Evolutionary conservation across 1,140 invertebrate species (phyloP).

Genomic region (Musca domestica): DNA sequence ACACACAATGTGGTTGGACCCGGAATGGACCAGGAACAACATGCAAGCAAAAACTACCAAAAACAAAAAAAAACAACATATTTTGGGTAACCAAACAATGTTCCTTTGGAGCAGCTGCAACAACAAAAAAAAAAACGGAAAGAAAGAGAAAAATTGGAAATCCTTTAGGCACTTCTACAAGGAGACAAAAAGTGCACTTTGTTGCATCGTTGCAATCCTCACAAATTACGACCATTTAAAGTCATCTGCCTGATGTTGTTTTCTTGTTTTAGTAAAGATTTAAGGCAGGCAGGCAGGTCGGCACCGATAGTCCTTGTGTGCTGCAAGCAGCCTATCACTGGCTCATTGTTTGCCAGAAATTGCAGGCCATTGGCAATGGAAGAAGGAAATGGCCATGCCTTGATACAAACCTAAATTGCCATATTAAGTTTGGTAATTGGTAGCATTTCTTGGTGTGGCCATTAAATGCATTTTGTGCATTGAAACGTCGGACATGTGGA

Average conservation of each 20-base stretch:
- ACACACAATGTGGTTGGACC: neutral
- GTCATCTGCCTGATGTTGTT: no score
- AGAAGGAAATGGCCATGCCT: neutral
- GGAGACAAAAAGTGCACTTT: no score
- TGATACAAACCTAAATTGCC: constrained; percentile 13
- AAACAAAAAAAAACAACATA: neutral
- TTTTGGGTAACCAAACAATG: constrained; percentile 1
- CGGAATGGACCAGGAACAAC: neutral
- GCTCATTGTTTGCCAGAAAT: neutral
- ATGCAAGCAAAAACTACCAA: no score
- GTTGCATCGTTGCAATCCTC: no score
- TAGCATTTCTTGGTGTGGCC: neutral
- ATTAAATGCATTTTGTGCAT: constrained; percentile 8
- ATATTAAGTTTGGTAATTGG: constrained; percentile 20
- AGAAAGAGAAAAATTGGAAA: no score
- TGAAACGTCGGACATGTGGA: neutral
- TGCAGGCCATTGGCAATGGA: neutral
- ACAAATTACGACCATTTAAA: no score
- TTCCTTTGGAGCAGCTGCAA: neutral
- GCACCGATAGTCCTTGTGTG: no score
- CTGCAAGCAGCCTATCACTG: neutral
- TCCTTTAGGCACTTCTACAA: neutral
- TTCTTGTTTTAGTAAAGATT: neutral
- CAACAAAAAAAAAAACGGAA: neutral
- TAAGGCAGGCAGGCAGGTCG: neutral